Base-by-base conservation (phyloP, 2,888 invertebrate species). In the Chrysolina haemoptera region DNA sequence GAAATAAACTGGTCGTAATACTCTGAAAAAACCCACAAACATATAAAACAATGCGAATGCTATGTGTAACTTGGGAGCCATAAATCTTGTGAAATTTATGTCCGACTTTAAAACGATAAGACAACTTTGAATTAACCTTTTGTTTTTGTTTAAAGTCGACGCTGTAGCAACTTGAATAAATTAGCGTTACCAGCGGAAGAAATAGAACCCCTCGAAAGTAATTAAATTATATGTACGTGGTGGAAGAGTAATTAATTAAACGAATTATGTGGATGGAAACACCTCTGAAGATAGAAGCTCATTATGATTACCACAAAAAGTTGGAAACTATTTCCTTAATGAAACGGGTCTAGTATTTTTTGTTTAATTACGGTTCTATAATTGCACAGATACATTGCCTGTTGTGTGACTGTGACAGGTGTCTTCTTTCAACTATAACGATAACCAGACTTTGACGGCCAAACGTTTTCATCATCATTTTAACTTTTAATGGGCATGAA, bases 71-170 rank as follows among this genome's bases (percentile, higher is more conserved):
- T 63, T 35, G 63, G 63, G 16, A 41, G 41, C 40, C 18, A 63
- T 63, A 63, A 63, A 63, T 63, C 35, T 12, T 41, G n/a, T 40
- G 35, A 35, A 63, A 63, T 63, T 63, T 63, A 63, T 63, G 63
- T 35, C 63, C 63, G 18, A 41, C 63, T 41, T 35, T 35, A 27
- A 41, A 35, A 63, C 46, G 46, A 63, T 63, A n/a, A 63, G 63
- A 41, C 63, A 63, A 35, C 63, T 35, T 63, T 35, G 18, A 63
- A 63, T 40, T 35, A 35, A 63, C 35, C 46, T 46, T 14, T 46
- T 46, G 46, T 46, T 46, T 46, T 46, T 46, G 46, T 46, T 46
- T 46, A 46, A 0, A 46, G 14, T 46, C 46, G 46, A 46, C 46
- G 46, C 46, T 46, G 14, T 46, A 46, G 46, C 4, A 14, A 46